phyloP scores from a whole-genome alignment of 1,140 invertebrate genomes.

The Trichonephila clavipes region DNA sequence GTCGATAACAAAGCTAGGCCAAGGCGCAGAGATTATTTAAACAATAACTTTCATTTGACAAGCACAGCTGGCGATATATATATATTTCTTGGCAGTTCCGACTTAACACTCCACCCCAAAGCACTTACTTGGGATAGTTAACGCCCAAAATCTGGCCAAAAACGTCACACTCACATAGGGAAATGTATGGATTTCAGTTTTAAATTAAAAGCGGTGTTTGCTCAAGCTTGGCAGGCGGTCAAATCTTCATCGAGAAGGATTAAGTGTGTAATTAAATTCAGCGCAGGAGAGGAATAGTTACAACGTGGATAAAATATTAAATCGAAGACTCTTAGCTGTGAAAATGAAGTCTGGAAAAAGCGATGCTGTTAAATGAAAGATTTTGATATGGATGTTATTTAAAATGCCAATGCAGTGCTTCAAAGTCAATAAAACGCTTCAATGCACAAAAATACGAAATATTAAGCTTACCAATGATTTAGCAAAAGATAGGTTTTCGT shows the following conservation, averaged over 20 bases:
- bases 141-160: slow-evolving; percentile 42
- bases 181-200: not conserved
- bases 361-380: no score
- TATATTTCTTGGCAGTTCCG: slow-evolving; percentile 18
- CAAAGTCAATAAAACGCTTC: no score
- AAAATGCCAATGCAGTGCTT: no score
- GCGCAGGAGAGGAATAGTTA: no score
- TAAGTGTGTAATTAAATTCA: slow-evolving; percentile 1
- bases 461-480: no score
- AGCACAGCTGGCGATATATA: slow-evolving; percentile 11
- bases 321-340: no score
- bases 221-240: not conserved
- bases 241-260: not conserved
- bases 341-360: no score
- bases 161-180: not conserved
- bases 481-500: no score
- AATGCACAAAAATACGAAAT: no score
- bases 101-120: slow-evolving; percentile 15
- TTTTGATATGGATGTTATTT: no score
- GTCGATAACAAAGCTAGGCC: slow-evolving; percentile 15
- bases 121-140: not conserved
- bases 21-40: slow-evolving; percentile 2
- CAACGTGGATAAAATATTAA: no score
- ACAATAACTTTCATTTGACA: slow-evolving; percentile 65
- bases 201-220: not conserved